These are phyloP conservation scores for Drosophila robusta DNA, from an alignment of 2,888 invertebrate species.

Conservation along the genomic window DNA sequence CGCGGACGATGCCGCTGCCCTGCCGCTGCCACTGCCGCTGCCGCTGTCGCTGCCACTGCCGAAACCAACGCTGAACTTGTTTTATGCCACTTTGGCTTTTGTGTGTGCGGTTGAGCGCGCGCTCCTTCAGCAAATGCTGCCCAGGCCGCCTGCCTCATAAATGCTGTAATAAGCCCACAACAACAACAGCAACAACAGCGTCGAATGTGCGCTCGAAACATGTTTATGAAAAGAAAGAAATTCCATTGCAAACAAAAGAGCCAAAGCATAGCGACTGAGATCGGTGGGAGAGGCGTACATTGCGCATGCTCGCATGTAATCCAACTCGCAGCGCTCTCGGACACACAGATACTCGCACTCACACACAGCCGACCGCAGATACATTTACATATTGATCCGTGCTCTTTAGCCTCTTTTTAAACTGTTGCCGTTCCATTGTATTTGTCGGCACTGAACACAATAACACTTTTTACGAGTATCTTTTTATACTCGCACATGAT, in stretches of 20 bases:
- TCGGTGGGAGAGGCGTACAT: constrained; percentile 54
- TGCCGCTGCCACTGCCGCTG: constrained; percentile 12
- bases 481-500: constrained; percentile 3
- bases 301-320: constrained; percentile 68
- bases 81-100: constrained; percentile 73
- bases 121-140: constrained; percentile 58
- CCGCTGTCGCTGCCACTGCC: constrained; percentile 7
- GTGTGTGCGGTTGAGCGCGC: constrained; percentile 58
- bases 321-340: constrained; percentile 33
- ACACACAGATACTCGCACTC: constrained; percentile 2
- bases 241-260: constrained; percentile 79
- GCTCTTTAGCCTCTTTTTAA: constrained; percentile 41
- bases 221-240: constrained; percentile 82
- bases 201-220: constrained; percentile 63
- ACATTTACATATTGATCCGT: constrained; percentile 20
- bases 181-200: constrained; percentile 35
- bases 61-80: constrained; percentile 64
- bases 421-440: constrained; percentile 11
- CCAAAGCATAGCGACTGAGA: constrained; percentile 44
- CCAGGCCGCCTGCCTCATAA: constrained; percentile 62
- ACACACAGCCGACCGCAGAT: constrained; percentile 1
- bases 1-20: constrained; percentile 18
- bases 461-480: constrained; percentile 19
- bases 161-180: constrained; percentile 76
- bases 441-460: constrained; percentile 9